These are phyloP conservation scores for Tipula confusa DNA, from an alignment of 2,888 invertebrate species.

Conservation along the genomic window DNA sequence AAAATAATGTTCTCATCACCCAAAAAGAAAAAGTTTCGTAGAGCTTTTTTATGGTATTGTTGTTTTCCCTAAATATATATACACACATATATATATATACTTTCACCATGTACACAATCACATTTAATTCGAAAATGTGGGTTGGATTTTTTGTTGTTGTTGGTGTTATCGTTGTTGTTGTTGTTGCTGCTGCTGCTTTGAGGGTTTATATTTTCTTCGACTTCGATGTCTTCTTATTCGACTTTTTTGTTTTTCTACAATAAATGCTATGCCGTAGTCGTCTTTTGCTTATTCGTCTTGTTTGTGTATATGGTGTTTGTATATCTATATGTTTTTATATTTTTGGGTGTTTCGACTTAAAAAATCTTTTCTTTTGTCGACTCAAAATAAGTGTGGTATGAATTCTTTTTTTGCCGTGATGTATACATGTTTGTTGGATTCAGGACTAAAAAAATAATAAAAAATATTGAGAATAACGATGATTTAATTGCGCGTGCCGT, in stretches of 20 bases:
- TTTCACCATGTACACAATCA: neutral
- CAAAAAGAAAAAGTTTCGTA: neutral
- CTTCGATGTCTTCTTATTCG: neutral
- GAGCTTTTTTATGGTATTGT: conserved; percentile 8
- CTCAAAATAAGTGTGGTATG: neutral
- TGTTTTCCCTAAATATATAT: neutral
- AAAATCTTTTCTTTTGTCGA: neutral
- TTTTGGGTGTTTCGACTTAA: conserved; percentile 12
- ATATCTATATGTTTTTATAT: neutral
- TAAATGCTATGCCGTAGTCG: neutral
- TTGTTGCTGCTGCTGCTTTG: neutral
- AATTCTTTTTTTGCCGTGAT: neutral
- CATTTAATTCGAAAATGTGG: conserved; percentile 12
- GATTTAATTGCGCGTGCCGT: neutral
- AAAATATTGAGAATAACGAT: neutral
- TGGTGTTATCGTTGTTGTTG: too few relatives aligned
- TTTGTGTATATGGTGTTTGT: neutral
- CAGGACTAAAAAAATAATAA: too few relatives aligned
- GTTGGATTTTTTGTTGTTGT: neutral
- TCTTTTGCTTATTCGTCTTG: conserved; percentile 3
- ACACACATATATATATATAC: neutral
- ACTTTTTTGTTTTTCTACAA: neutral
- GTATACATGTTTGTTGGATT: neutral
- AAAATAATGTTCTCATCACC: neutral
- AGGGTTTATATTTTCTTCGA: conserved; percentile 3